Evolutionary conservation across 2,888 invertebrate species (phyloP).

Genomic region (Danaus chrysippus): DNA sequence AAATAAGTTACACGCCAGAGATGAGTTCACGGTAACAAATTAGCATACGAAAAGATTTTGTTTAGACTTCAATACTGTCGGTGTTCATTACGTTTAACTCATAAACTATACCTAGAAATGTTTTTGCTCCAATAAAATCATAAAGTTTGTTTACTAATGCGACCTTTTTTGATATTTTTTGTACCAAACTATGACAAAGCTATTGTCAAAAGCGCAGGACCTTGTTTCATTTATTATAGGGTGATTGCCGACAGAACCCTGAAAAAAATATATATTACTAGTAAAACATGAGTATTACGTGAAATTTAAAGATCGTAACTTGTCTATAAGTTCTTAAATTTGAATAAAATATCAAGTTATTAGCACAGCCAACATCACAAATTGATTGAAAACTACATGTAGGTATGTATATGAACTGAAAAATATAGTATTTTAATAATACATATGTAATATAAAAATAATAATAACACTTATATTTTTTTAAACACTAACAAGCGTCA

Average conservation of each 20-base stretch:
- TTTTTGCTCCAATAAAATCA: constrained; percentile 71
- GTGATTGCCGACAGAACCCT: constrained; percentile 45
- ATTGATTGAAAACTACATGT: too few relatives aligned
- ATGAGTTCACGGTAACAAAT: constrained; percentile 69
- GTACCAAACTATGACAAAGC: constrained; percentile 41
- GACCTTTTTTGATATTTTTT: constrained; percentile 30
- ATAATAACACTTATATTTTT: constrained; percentile 7
- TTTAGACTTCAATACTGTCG: constrained; percentile 51
- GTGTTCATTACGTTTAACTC: constrained; percentile 36
- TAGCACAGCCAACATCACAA: too few relatives aligned
- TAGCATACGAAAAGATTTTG: constrained; percentile 69
- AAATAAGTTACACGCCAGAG: constrained; percentile 52
- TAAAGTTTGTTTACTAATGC: constrained; percentile 41
- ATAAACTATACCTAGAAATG: constrained; percentile 43
- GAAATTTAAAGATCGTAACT: too few relatives aligned
- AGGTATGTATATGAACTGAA: neutral
- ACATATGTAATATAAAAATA: neutral
- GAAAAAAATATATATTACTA: constrained; percentile 1
- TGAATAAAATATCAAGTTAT: too few relatives aligned
- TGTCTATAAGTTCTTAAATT: too few relatives aligned
- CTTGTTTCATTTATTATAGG: constrained; percentile 53
- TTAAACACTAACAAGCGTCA: constrained; percentile 6
- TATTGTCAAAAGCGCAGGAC: constrained; percentile 58
- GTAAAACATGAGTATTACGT: neutral
- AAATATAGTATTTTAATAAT: neutral